Conservation (phyloP, 2,888 invertebrate species). For the Tenthredo amoena region DNA sequence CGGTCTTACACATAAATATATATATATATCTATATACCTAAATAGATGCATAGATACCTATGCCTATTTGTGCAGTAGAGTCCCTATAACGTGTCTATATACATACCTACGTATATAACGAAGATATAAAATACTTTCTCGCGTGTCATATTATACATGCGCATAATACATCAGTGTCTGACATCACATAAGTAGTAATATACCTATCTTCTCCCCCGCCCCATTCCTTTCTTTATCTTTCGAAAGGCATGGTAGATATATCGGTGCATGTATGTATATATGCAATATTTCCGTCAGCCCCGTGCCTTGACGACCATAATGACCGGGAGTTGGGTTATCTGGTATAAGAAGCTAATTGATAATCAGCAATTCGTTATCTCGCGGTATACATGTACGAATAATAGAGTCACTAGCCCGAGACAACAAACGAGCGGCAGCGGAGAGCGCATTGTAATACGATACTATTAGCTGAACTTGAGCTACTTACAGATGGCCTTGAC, state of each 20-base stretch:
- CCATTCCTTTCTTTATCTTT: background rate
- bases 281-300: background rate
- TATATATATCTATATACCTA: background rate
- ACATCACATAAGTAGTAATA: background rate
- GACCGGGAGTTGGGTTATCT: conserved; percentile 11
- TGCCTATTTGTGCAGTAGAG: background rate
- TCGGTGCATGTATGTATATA: background rate
- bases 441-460: conserved; percentile 69
- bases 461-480: conserved; percentile 74
- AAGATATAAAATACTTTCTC: background rate
- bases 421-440: conserved; percentile 8
- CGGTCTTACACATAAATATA: background rate
- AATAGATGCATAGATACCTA: conserved; percentile 24
- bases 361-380: conserved; percentile 11
- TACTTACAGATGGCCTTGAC: conserved; percentile 75
- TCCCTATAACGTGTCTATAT: background rate
- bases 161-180: background rate
- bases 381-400: background rate
- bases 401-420: conserved; percentile 1
- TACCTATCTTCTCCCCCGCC: background rate
- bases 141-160: background rate
- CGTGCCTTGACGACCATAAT: background rate
- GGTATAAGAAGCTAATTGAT: conserved; percentile 8
- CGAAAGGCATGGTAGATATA: background rate
- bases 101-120: background rate